phyloP scores from a whole-genome alignment of 2,888 invertebrate species.

The Tubiluchus corallicola region DNA sequence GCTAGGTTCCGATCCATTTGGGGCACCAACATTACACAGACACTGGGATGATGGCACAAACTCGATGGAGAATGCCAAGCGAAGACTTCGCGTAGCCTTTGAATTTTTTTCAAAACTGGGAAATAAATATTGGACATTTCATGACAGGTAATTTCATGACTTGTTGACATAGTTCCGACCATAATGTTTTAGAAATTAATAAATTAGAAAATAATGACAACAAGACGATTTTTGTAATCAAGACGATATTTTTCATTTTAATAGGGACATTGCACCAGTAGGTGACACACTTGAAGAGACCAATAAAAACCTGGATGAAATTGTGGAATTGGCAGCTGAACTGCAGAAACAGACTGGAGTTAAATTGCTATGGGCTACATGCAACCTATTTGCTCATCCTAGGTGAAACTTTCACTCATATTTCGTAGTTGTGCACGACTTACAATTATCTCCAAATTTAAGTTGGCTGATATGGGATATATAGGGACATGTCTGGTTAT shows the following conservation, averaged over 20 bases:
- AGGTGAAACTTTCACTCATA: slow-evolving; percentile 33
- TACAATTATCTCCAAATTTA: too few species aligned
- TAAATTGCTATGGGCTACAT: slow-evolving; percentile 42
- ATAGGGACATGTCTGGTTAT: neutral
- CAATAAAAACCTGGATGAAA: slow-evolving; percentile 38
- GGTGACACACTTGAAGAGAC: slow-evolving; percentile 38
- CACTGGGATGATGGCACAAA: slow-evolving; percentile 41
- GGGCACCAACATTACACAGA: slow-evolving; percentile 30
- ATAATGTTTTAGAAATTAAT: too few species aligned
- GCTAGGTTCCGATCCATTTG: slow-evolving; percentile 32
- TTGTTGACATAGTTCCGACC: neutral
- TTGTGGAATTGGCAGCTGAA: slow-evolving; percentile 38
- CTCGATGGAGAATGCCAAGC: slow-evolving; percentile 39
- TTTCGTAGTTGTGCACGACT: too few species aligned
- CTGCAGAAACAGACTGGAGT: slow-evolving; percentile 38
- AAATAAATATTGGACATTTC: slow-evolving; percentile 41
- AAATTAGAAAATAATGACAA: too few species aligned
- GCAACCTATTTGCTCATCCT: slow-evolving; percentile 40
- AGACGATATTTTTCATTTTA: slow-evolving; percentile 10
- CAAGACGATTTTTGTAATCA: too few species aligned
- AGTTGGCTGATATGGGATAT: neutral
- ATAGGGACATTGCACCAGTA: slow-evolving; percentile 38
- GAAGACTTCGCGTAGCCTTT: slow-evolving; percentile 39
- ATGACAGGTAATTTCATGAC: slow-evolving; percentile 34
- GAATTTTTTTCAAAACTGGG: slow-evolving; percentile 43